Base-by-base conservation (phyloP, 2,113 vertebrate species). In the Pongo pygmaeus region DNA sequence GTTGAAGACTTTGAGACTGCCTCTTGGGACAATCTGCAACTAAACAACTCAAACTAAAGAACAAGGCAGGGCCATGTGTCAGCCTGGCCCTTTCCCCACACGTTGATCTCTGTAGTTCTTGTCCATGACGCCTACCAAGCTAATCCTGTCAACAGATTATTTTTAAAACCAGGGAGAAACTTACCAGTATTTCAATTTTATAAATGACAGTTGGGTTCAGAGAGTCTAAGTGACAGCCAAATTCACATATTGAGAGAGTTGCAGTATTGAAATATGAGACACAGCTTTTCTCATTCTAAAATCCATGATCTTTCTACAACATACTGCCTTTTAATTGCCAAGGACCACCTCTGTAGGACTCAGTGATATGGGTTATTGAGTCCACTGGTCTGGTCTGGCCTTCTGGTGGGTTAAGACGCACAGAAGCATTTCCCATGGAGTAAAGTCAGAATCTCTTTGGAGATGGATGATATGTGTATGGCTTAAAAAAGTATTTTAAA, bases 41-140 rank as follows among this genome's bases (percentile, higher is more conserved):
- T 22, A 4, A 43, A 52, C 30, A 61, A 38, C 22, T 79, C 57
- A 25, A 40, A 32, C 23, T 20, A 32, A 74, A 50, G n/a, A 12
- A 38, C 16, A 23, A 35, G 35, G n/a, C 59, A 27, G 30, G 27
- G 22, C 48, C 25, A 3, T 25, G 11, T 6, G 16, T n/a, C 43
- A 20, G 17, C 18, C 27, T 22, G 30, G 7, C 22, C 25, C 20
- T 5, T 43, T 43, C 0, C 7, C 17, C 6, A 3, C 11, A 1
- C 20, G 32, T n/a, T 64, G 59, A 5, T 35, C 6, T 64, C 46
- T 69, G 3, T 18, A 16, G 4, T 52, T 67, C 14, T 32, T 25
- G 79, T 40, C n/a, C 20, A 11, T 50, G 4, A 25, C 5, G 2
- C 20, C 25, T 9, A 22, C 11, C 8, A 32, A 22, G 30, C 22